Conservation (phyloP, 2,888 invertebrate species). For the Leucoma salicis region DNA sequence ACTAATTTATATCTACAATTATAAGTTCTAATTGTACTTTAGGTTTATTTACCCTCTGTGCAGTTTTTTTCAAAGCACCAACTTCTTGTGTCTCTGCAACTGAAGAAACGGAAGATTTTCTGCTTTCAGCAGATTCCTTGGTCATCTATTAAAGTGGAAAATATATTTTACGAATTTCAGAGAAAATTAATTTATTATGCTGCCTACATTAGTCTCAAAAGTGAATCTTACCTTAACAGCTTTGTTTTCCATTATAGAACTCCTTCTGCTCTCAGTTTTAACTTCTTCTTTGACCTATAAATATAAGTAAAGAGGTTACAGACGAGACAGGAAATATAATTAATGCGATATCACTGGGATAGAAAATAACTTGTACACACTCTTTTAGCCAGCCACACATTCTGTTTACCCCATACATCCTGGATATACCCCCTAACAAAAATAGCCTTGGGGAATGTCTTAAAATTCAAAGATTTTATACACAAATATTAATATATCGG, state of each 20-base stretch:
- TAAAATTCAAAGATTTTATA: too few relatives aligned
- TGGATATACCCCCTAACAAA: too few relatives aligned
- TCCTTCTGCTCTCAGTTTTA: slow-evolving; percentile 65
- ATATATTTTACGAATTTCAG: too few relatives aligned
- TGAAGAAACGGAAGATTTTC: slow-evolving; percentile 71
- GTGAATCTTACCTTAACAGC: slow-evolving; percentile 64
- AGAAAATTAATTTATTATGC: not conserved
- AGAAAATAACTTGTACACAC: too few relatives aligned
- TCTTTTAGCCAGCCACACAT: too few relatives aligned
- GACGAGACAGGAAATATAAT: too few relatives aligned
- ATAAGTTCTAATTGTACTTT: too few relatives aligned
- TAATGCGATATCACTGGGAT: too few relatives aligned
- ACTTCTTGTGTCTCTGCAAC: slow-evolving; percentile 68
- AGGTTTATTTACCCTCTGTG: slow-evolving; percentile 57
- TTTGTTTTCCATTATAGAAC: slow-evolving; percentile 69
- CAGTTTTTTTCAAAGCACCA: slow-evolving; percentile 60
- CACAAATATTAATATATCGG: too few relatives aligned
- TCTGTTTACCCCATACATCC: too few relatives aligned
- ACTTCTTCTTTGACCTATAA: slow-evolving; percentile 56
- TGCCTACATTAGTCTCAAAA: not conserved
- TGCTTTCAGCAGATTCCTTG: slow-evolving; percentile 74
- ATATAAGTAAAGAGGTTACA: slow-evolving; percentile 4
- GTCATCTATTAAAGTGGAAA: slow-evolving; percentile 49
- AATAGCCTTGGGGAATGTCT: too few relatives aligned
- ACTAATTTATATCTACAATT: not conserved